A percentile compares a stretch with the other conserved stretches of the same genome.
These are phyloP conservation scores for Polypedilum vanderplanki DNA, from an alignment of 1,140 invertebrate species.

Conservation along the genomic window DNA sequence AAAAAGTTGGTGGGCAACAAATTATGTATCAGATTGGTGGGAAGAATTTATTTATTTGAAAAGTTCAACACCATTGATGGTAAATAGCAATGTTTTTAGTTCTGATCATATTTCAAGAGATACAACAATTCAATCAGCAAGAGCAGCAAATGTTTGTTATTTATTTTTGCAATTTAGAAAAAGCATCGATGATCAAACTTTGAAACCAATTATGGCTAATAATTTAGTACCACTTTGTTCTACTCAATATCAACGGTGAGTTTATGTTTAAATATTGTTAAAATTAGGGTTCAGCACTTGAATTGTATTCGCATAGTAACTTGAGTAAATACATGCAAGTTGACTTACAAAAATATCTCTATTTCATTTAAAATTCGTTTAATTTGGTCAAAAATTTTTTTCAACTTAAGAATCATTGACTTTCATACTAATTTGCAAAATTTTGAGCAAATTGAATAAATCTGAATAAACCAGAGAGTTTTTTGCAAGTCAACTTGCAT, in stretches of 20 bases:
- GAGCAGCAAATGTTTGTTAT: constrained; percentile 78
- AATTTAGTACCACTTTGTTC: neutral
- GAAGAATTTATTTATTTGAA: constrained; percentile 94
- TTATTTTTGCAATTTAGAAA: constrained; percentile 74
- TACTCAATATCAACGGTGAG: neutral
- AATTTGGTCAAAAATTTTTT: too few relatives aligned
- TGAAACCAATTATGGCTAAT: constrained; percentile 63
- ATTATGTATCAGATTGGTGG: constrained; percentile 97
- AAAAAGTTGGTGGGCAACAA: constrained; percentile 56
- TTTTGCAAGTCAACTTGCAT: too few relatives aligned
- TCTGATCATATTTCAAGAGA: constrained; percentile 77
- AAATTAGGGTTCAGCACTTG: too few relatives aligned
- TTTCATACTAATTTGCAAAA: too few relatives aligned
- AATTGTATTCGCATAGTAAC: too few relatives aligned
- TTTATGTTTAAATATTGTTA: too few relatives aligned
- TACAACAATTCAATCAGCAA: constrained; percentile 70
- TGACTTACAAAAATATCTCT: too few relatives aligned
- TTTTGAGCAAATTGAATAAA: too few relatives aligned
- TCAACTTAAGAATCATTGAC: too few relatives aligned
- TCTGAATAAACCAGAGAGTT: too few relatives aligned
- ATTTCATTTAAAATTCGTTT: too few relatives aligned
- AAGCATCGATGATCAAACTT: constrained; percentile 78
- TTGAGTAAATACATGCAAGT: too few relatives aligned
- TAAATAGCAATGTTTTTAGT: constrained; percentile 95
- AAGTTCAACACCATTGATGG: constrained; percentile 84